phyloP scores from a whole-genome alignment of 2,888 invertebrate species.

The Brachypalpus laphriformis region DNA sequence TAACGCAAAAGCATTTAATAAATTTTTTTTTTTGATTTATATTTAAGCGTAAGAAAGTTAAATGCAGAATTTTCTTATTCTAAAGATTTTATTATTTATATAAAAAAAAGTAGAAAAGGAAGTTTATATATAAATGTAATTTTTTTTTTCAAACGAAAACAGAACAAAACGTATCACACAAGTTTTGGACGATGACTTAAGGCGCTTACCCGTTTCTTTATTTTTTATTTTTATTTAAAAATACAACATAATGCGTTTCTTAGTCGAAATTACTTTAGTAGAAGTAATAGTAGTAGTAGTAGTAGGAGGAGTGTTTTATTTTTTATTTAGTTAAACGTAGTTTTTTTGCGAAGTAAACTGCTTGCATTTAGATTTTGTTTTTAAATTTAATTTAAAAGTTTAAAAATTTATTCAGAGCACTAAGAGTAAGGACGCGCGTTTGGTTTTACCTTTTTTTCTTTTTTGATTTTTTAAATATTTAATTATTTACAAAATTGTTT shows the following conservation, averaged over 20 bases:
- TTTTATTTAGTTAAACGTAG: constrained; percentile 21
- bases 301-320: constrained; percentile 20
- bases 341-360: constrained; percentile 36
- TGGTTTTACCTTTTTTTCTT: constrained; percentile 44
- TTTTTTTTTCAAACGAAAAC: constrained; percentile 47
- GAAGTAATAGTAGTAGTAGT: constrained; percentile 9
- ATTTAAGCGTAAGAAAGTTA: neutral
- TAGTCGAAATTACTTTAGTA: constrained; percentile 22
- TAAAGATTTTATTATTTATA: neutral
- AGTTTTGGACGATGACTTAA: constrained; percentile 53
- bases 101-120: neutral
- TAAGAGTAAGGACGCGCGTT: constrained; percentile 56
- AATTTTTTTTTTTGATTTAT: neutral
- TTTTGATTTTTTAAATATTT: constrained; percentile 30
- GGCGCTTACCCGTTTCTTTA: constrained; percentile 50
- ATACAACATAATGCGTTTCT: constrained; percentile 14
- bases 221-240: neutral
- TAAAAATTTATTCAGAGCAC: constrained; percentile 27
- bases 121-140: neutral
- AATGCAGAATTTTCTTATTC: neutral
- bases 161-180: constrained; percentile 68
- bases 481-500: constrained; percentile 69
- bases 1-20: neutral
- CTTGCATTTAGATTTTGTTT: neutral
- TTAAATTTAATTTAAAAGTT: neutral